phyloP scores from a whole-genome alignment of 1,140 invertebrate genomes.

The Dinoponera quadriceps region DNA sequence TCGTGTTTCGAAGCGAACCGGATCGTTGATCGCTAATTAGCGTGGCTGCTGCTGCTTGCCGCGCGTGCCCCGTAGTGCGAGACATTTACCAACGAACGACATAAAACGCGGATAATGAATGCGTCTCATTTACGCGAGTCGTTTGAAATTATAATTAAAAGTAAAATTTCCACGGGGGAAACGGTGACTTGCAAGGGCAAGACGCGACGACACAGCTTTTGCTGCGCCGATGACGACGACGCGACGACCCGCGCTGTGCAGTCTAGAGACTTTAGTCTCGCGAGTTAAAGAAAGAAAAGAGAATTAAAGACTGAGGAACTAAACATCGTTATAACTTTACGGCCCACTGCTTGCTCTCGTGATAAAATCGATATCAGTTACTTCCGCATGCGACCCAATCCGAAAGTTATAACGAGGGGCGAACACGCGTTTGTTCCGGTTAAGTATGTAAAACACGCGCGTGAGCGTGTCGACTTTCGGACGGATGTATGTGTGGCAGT shows the following conservation, averaged over 20 bases:
- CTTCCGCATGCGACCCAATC: background rate
- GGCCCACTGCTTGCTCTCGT: background rate
- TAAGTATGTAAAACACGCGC: background rate
- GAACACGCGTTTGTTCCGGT: background rate
- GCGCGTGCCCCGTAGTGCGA: slow-evolving; percentile 20
- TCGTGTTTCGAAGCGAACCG: slow-evolving; percentile 36
- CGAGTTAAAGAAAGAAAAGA: too few species aligned
- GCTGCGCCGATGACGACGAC: too few species aligned
- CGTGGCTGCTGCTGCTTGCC: slow-evolving; percentile 1
- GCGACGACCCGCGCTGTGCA: too few species aligned
- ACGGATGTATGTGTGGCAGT: background rate
- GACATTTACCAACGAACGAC: slow-evolving; percentile 29
- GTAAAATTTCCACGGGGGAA: slow-evolving; percentile 45
- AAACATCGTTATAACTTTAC: slow-evolving; percentile 5
- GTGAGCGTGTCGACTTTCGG: too few species aligned
- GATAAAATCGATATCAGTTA: background rate
- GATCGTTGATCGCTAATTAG: slow-evolving; percentile 50
- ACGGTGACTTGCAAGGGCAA: slow-evolving; percentile 22
- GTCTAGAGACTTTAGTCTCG: too few species aligned
- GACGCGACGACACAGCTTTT: background rate
- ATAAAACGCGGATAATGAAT: slow-evolving; percentile 50
- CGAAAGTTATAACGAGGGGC: background rate
- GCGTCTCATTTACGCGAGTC: slow-evolving; percentile 55
- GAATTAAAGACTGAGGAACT: background rate
- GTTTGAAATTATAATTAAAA: slow-evolving; percentile 60